A percentile compares a stretch with the other conserved stretches of the same genome.
Evolutionary conservation across 1,140 invertebrate species (phyloP).

Genomic region (Diorhabda carinulata): DNA sequence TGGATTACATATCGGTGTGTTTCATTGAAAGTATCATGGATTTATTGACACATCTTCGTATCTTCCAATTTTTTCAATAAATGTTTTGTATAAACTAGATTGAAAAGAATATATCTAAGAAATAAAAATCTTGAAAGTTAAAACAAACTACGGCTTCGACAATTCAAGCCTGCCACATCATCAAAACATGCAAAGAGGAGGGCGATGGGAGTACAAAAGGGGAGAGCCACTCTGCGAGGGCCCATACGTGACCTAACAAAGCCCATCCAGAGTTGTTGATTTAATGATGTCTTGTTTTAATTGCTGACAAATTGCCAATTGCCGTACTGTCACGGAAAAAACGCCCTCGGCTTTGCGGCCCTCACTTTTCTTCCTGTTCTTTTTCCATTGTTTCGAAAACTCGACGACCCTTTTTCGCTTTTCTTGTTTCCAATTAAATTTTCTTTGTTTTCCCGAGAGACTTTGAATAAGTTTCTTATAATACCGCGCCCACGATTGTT

Average conservation of each 20-base stretch:
- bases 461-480: background rate
- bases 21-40: too few relatives aligned
- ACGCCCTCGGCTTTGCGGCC: constrained; percentile 1
- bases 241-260: constrained; percentile 50
- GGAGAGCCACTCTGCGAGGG: constrained; percentile 22
- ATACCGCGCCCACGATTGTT: background rate
- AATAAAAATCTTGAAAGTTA: background rate
- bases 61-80: too few relatives aligned
- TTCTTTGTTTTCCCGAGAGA: constrained; percentile 4
- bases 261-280: constrained; percentile 44
- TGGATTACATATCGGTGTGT: too few relatives aligned
- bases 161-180: background rate
- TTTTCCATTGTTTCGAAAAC: constrained; percentile 7
- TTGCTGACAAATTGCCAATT: constrained; percentile 51
- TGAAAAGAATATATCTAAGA: too few relatives aligned
- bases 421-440: constrained; percentile 16
- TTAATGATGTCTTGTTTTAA: constrained; percentile 51
- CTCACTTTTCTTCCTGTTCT: constrained; percentile 3
- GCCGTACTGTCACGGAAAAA: constrained; percentile 27
- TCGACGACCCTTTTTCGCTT: constrained; percentile 12
- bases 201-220: constrained; percentile 20
- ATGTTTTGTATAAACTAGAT: too few relatives aligned
- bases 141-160: background rate
- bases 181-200: constrained; percentile 1
- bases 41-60: too few relatives aligned